phyloP scores from a whole-genome alignment of 2,888 invertebrate species.

The Leptopterna dolabrata region DNA sequence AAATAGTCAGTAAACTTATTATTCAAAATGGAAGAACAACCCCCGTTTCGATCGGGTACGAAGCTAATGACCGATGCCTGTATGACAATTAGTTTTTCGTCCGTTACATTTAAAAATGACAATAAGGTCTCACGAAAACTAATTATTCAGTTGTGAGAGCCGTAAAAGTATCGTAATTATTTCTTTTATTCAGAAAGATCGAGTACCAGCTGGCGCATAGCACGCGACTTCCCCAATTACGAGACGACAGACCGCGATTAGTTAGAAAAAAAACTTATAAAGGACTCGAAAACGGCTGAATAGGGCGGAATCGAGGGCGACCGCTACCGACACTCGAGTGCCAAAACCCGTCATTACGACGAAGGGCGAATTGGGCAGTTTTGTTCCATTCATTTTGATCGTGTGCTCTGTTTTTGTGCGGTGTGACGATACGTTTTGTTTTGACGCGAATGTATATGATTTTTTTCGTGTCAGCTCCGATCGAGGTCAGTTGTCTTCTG shows the following conservation, averaged over 20 bases:
- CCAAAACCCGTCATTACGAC: neutral
- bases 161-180: slow-evolving; percentile 13
- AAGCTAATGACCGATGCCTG: neutral
- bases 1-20: neutral
- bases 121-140: neutral
- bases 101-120: neutral
- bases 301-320: neutral
- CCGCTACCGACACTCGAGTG: neutral
- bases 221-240: slow-evolving; percentile 15
- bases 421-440: neutral
- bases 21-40: neutral
- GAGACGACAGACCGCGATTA: neutral
- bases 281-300: neutral
- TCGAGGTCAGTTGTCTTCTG: neutral
- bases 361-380: neutral
- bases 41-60: neutral
- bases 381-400: neutral
- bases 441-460: too few relatives aligned
- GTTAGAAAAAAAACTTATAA: neutral
- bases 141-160: neutral
- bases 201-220: slow-evolving; percentile 27
- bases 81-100: neutral
- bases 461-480: neutral
- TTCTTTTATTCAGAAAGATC: slow-evolving; percentile 17
- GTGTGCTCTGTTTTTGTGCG: neutral